Percentiles rank a stretch among this genome's conserved stretches.
phyloP scores from a whole-genome alignment of 2,113 vertebrate species.

The Ciconia boyciana region DNA sequence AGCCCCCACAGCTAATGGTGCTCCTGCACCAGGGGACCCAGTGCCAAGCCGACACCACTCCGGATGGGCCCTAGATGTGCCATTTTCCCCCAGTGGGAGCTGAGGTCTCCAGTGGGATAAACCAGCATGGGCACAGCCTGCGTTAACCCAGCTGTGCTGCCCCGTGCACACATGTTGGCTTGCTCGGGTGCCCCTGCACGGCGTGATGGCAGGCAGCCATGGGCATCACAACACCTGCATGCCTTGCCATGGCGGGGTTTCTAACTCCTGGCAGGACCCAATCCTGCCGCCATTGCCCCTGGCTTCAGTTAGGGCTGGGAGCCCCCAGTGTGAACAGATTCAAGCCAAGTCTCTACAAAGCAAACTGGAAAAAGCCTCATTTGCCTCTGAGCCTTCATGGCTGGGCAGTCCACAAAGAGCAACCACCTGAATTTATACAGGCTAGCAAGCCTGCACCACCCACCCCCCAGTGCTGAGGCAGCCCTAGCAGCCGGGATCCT shows the following conservation, averaged over 20 bases:
- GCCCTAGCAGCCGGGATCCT: background rate
- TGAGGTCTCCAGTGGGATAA: background rate
- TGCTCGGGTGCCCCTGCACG: rapidly evolving
- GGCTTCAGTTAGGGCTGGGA: background rate
- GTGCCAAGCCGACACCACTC: background rate
- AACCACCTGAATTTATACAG: background rate
- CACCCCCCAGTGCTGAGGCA: background rate
- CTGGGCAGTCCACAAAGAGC: background rate
- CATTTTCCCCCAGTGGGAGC: background rate
- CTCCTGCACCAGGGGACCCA: background rate
- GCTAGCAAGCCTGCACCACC: too few relatives aligned
- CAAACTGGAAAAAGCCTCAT: background rate
- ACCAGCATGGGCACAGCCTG: background rate
- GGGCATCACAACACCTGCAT: background rate
- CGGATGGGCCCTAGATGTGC: background rate
- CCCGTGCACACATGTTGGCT: background rate
- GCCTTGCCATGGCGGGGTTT: too few relatives aligned
- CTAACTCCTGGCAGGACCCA: background rate
- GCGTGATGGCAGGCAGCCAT: background rate
- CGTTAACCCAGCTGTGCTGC: background rate
- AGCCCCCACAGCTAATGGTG: background rate
- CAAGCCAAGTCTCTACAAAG: background rate
- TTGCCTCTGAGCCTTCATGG: background rate
- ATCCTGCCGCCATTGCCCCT: background rate
- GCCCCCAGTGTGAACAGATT: background rate